Conservation (phyloP, 2,888 invertebrate species). For the Nudaria mundana region DNA sequence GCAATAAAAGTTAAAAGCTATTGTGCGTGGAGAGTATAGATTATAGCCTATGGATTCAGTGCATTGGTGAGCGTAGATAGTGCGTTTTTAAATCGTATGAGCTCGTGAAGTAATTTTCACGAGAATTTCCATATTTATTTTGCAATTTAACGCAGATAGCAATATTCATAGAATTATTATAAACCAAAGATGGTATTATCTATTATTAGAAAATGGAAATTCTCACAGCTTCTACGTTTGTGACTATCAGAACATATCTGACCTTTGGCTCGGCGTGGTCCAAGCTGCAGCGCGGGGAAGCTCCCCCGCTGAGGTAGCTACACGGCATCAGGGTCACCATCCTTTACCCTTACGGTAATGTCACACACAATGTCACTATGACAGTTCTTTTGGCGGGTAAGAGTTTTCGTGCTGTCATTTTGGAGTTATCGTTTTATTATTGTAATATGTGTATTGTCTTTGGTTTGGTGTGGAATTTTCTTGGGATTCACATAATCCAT, state of each 20-base stretch:
- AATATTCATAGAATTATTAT: too few species aligned
- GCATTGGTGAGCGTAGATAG: slow-evolving; percentile 20
- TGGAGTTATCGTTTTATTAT: slow-evolving; percentile 53
- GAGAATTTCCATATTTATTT: slow-evolving; percentile 23
- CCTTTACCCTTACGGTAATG: slow-evolving; percentile 50
- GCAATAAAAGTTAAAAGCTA: slow-evolving; percentile 19
- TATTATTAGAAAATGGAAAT: slow-evolving; percentile 27
- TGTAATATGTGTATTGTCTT: slow-evolving; percentile 42
- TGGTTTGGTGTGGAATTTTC: slow-evolving; percentile 35
- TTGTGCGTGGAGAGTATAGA: too few species aligned
- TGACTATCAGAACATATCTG: slow-evolving; percentile 43
- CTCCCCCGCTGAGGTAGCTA: slow-evolving; percentile 82
- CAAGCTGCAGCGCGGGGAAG: slow-evolving; percentile 77
- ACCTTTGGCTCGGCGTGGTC: slow-evolving; percentile 77
- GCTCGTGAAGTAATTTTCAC: slow-evolving; percentile 7
- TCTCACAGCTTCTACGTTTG: slow-evolving; percentile 38
- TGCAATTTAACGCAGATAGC: too few species aligned
- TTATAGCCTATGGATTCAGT: slow-evolving; percentile 8
- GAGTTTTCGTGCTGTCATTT: slow-evolving; percentile 63
- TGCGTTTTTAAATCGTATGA: slow-evolving; percentile 24
- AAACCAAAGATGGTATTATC: too few species aligned
- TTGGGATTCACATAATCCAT: slow-evolving; percentile 48
- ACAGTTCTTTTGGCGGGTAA: slow-evolving; percentile 65
- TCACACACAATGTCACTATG: slow-evolving; percentile 66
- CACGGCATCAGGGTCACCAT: slow-evolving; percentile 86